A percentile compares a stretch with the other conserved stretches of the same genome.
Evolutionary conservation across 2,797 vertebrate species (phyloP).

Genomic region (Ceryle rudis): DNA sequence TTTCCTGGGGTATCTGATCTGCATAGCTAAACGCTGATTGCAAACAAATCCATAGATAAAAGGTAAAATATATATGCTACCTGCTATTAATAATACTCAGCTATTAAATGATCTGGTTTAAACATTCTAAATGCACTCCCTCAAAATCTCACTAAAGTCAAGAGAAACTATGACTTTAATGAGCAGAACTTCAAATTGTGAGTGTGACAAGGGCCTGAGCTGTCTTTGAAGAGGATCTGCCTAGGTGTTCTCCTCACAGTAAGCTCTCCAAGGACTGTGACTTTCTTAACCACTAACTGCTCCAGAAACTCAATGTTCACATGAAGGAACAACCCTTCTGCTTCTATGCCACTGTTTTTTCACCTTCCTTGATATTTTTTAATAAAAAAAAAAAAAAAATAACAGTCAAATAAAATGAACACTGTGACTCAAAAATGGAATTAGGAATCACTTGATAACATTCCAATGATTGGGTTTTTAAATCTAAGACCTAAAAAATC

Average conservation of each 20-base stretch:
- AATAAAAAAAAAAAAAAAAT: not conserved
- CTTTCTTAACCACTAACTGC: not conserved
- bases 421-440: not conserved
- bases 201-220: not conserved
- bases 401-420: not conserved
- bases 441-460: not conserved
- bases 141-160: not conserved
- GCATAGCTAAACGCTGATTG: not conserved
- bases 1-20: not conserved
- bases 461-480: not conserved
- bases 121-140: not conserved
- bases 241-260: not conserved
- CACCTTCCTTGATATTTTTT: not conserved
- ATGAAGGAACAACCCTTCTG: not conserved
- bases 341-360: not conserved
- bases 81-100: not conserved
- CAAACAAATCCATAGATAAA: not conserved
- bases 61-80: not conserved
- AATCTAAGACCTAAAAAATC: not conserved
- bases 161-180: not conserved
- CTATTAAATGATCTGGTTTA: not conserved
- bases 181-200: not conserved
- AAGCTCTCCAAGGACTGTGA: not conserved
- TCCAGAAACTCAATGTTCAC: rapidly evolving
- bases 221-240: not conserved